A percentile compares a stretch with the other conserved stretches of the same genome.
phyloP scores from a whole-genome alignment of 1,140 invertebrate species.

The Arion vulgaris region DNA sequence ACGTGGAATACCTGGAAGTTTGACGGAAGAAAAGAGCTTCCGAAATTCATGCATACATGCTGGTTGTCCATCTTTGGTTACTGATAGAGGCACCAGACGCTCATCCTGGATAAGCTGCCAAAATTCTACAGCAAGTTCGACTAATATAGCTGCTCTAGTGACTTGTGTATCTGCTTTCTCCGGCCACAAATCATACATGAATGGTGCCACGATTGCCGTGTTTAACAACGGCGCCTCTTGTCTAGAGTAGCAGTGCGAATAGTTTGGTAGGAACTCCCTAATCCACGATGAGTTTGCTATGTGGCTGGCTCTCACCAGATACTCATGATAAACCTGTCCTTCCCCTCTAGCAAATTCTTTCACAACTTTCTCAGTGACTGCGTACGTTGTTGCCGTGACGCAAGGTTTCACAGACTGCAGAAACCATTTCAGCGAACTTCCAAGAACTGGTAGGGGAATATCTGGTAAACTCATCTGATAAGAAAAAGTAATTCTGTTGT shows the following conservation, averaged over 20 bases:
- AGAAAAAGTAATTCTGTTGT: neutral
- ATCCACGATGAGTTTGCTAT: neutral
- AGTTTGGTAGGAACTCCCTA: conserved; percentile 3
- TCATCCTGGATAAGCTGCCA: conserved; percentile 6
- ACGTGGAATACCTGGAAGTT: conserved; percentile 16
- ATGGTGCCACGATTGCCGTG: conserved; percentile 10
- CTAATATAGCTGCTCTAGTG: neutral
- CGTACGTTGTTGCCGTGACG: neutral
- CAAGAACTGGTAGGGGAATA: neutral
- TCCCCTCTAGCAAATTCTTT: neutral
- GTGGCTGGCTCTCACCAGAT: neutral
- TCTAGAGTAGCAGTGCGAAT: neutral
- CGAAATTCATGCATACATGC: conserved; percentile 26
- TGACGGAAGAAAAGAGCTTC: conserved; percentile 28
- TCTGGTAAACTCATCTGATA: neutral
- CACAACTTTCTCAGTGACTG: neutral
- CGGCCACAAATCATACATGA: conserved; percentile 32
- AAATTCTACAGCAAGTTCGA: conserved; percentile 3
- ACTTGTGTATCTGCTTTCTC: neutral
- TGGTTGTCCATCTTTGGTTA: neutral
- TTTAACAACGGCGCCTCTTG: conserved; percentile 9
- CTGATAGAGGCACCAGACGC: neutral
- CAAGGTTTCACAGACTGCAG: conserved; percentile 19
- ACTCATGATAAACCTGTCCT: neutral
- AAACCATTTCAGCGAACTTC: neutral